Evolutionary conservation across 1,140 invertebrate genomes (phyloP), one percentile per base, ranked within the genome.

Genomic region (Drosophila setifemur): DNA sequence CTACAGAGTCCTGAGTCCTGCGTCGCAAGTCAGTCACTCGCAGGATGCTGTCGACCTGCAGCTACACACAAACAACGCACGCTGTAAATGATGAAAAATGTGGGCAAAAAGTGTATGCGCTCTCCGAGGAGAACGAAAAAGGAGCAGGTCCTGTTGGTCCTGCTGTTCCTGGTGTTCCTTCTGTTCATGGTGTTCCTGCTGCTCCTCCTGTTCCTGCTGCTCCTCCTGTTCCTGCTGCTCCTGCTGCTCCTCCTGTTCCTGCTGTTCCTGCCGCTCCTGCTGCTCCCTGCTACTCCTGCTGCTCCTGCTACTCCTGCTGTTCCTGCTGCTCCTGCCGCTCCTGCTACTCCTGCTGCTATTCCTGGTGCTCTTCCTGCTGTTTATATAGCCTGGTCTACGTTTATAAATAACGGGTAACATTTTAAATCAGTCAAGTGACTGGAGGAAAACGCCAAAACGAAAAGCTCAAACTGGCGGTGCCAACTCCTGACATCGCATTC

Each of bases 341-440:
- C 19, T 11, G 14, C 4, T n/a, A 21, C 37, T 19, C 9, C 3
- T 9, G 29, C 37, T 21, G 14, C 8, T n/a, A 3, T 26, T 33
- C 37, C n/a, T n/a, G n/a, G 19, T 35, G 14, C 37, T 33, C 37
- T 23, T 48, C 55, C 61, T 12, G 57, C 77, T 82, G 78, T 77
- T 82, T 83, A 78, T 83, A 71, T 78, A 73, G 79, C 73, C 52
- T 35, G 57, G 74, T 60, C 58, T 81, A 86, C 81, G 81, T 86
- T 75, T 86, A 86, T 86, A 86, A 86, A 86, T 86, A 86, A 86
- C 72, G 81, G n/a, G 81, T 86, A 86, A 86, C 75, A 86, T 86
- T 86, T 86, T 86, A 86, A 86, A 86, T 86, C 81, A 86, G 81
- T 86, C 81, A 47, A 79, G 75, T 86, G 81, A 81, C 68, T 86